Conservation (phyloP, 2,113 vertebrate genomes). For the Rhinoptilus africanus region DNA sequence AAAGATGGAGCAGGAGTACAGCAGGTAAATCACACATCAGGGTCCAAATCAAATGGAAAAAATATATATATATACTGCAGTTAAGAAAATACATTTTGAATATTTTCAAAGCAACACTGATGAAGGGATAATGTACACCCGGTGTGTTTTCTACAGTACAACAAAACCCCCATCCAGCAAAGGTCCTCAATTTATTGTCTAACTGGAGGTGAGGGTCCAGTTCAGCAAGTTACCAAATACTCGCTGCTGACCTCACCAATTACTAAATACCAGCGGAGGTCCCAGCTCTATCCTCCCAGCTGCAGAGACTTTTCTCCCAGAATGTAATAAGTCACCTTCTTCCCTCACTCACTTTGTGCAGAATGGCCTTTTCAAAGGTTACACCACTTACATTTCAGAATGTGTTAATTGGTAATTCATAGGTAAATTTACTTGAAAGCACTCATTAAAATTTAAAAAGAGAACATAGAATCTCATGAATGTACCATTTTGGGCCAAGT, state of each 20-base stretch:
- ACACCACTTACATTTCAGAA: not conserved
- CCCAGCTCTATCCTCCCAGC: not conserved
- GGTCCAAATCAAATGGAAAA: not conserved
- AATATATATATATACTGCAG: not conserved
- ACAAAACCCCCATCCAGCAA: not conserved
- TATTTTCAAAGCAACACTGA: not conserved
- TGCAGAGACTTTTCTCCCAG: not conserved
- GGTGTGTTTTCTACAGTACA: not conserved
- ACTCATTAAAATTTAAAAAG: not conserved
- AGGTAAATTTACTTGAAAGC: not conserved
- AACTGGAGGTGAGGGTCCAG: not conserved
- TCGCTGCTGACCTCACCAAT: not conserved
- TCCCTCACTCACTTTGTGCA: not conserved
- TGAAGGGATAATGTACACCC: not conserved
- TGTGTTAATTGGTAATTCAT: not conserved
- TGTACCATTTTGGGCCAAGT: not conserved
- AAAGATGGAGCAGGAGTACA: not conserved
- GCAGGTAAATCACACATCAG: not conserved
- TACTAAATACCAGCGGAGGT: not conserved
- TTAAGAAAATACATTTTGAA: not conserved
- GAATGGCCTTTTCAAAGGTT: not conserved
- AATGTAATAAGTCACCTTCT: not conserved
- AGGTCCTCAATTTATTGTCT: not conserved
- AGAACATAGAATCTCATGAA: not conserved
- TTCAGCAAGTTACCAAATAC: not conserved